Evolutionary conservation across 2,797 vertebrate genomes (phyloP).

Genomic region (Hydrophis major): DNA sequence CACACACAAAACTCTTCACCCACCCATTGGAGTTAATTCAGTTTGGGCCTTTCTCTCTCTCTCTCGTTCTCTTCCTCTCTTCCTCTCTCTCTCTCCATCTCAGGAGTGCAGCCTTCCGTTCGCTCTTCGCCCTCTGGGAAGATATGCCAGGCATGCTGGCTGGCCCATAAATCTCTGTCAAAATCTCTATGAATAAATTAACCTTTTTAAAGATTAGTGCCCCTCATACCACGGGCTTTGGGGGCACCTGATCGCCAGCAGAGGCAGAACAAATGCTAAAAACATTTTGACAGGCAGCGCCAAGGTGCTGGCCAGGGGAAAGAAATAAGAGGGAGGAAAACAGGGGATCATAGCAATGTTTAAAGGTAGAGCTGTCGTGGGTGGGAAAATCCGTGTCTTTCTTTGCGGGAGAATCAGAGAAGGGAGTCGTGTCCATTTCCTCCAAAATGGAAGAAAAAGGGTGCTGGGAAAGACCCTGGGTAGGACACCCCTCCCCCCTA

Average conservation of each 20-base stretch:
- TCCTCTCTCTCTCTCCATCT: conserved; percentile 69
- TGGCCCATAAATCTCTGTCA: conserved; percentile 96
- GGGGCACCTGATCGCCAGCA: conserved; percentile 72
- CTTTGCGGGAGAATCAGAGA: conserved; percentile 57
- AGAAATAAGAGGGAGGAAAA: conserved; percentile 71
- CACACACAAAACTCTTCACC: background rate
- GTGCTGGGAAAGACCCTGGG: background rate
- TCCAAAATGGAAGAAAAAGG: conserved; percentile 59
- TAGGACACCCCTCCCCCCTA: background rate
- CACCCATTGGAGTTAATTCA: background rate
- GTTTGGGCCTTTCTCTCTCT: conserved; percentile 70
- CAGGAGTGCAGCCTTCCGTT: conserved; percentile 34
- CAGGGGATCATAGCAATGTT: background rate
- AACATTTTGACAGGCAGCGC: conserved; percentile 80
- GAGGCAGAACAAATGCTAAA: conserved; percentile 86
- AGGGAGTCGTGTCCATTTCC: conserved; percentile 46
- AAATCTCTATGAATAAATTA: conserved; percentile 99
- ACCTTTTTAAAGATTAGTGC: conserved; percentile 99
- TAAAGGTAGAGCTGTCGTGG: background rate
- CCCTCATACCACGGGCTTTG: conserved; percentile 96
- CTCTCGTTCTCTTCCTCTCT: conserved; percentile 72
- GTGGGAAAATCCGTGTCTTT: background rate
- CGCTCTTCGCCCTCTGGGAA: conserved; percentile 73
- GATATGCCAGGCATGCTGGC: conserved; percentile 84
- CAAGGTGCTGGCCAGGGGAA: conserved; percentile 61